A percentile compares a stretch with the other conserved stretches of the same genome.
Conservation (phyloP, 2,888 invertebrate species). For the Lithophane socia region DNA sequence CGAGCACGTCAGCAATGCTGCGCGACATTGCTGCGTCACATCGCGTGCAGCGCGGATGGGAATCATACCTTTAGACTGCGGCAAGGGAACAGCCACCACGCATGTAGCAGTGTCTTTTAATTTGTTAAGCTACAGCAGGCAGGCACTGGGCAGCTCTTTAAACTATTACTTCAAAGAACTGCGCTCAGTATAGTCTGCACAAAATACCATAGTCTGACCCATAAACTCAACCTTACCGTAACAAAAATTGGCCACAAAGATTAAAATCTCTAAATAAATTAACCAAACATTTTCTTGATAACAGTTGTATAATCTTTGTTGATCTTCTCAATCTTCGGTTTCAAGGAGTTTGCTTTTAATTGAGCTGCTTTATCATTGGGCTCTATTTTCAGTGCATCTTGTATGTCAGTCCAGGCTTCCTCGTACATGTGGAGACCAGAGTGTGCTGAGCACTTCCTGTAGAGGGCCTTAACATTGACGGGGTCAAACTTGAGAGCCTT, state of each 20-base stretch:
- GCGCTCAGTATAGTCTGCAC: background rate
- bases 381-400: conserved; percentile 89
- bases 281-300: conserved; percentile 90
- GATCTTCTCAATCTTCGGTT: conserved; percentile 90
- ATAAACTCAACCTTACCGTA: background rate
- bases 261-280: conserved; percentile 3
- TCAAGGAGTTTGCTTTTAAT: conserved; percentile 90
- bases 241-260: conserved; percentile 22
- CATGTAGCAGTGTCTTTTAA: background rate
- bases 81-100: background rate
- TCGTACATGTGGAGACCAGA: conserved; percentile 91
- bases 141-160: background rate
- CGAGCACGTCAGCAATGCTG: too few species aligned
- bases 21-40: too few species aligned
- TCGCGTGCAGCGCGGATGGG: too few species aligned
- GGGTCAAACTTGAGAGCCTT: conserved; percentile 94
- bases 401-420: conserved; percentile 91
- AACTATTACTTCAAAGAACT: background rate
- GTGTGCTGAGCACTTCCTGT: conserved; percentile 95
- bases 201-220: background rate
- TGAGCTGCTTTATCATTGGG: conserved; percentile 92
- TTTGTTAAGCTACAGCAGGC: background rate
- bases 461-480: conserved; percentile 96
- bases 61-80: background rate
- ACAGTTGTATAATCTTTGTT: conserved; percentile 91